phyloP scores from a whole-genome alignment of 2,888 invertebrate genomes.

The Nephrotoma guestfalica region DNA sequence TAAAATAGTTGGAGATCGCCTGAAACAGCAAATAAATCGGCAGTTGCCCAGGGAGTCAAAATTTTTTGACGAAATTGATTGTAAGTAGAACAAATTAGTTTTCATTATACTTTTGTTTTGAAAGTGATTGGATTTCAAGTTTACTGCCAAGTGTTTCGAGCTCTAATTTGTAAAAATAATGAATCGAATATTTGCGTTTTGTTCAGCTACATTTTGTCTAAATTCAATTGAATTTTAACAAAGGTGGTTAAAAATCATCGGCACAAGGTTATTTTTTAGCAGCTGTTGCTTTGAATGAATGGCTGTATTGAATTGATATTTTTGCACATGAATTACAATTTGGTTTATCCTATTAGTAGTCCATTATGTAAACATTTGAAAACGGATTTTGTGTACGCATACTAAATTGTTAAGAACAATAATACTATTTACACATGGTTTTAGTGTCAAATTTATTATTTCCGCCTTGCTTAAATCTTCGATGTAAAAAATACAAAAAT shows the following conservation, averaged over 20 bases:
- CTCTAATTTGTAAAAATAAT: background rate
- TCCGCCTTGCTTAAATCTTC: too few relatives aligned
- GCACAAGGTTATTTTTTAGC: background rate
- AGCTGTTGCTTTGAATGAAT: too few relatives aligned
- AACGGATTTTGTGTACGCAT: too few relatives aligned
- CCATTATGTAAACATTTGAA: too few relatives aligned
- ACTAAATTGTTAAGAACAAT: too few relatives aligned
- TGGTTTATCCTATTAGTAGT: too few relatives aligned
- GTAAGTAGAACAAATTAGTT: conserved; percentile 37
- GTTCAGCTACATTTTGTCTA: background rate
- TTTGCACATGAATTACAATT: too few relatives aligned
- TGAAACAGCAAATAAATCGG: conserved; percentile 26
- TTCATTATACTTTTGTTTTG: background rate
- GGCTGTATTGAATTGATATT: too few relatives aligned
- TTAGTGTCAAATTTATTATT: too few relatives aligned
- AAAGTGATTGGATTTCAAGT: background rate
- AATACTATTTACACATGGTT: too few relatives aligned
- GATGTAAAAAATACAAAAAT: too few relatives aligned
- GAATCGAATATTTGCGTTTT: background rate
- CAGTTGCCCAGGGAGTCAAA: conserved; percentile 35
- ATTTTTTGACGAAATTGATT: conserved; percentile 54
- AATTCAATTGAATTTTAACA: background rate
- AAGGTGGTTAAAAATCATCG: background rate
- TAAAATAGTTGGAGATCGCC: conserved; percentile 11
- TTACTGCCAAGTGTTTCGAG: background rate